phyloP scores from a whole-genome alignment of 2,888 invertebrate species.

The Caenorhabditis imperialis region DNA sequence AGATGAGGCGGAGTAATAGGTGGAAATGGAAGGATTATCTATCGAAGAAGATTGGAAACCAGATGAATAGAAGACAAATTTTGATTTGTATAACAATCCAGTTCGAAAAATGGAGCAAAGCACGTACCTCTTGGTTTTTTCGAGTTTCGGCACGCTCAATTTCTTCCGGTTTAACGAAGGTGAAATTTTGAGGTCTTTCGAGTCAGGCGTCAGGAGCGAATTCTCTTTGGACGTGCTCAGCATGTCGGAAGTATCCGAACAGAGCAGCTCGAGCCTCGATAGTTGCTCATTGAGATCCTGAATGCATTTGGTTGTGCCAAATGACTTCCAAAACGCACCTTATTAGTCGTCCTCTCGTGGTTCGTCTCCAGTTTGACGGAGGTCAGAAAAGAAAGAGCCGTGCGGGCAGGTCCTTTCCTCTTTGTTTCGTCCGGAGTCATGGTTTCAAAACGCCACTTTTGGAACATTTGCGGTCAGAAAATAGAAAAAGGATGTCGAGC shows the following conservation, averaged over 20 bases:
- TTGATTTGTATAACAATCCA: too few species aligned
- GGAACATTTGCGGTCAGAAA: constrained; percentile 49
- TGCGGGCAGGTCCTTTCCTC: constrained; percentile 22
- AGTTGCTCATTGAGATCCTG: constrained; percentile 6
- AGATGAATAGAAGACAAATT: constrained; percentile 24
- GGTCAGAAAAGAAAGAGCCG: constrained; percentile 41
- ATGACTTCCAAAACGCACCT: constrained; percentile 8
- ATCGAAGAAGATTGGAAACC: neutral
- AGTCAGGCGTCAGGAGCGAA: constrained; percentile 29
- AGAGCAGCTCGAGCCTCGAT: constrained; percentile 32
- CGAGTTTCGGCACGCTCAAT: constrained; percentile 37
- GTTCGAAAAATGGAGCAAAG: neutral
- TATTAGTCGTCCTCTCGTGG: neutral
- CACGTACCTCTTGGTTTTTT: constrained; percentile 51
- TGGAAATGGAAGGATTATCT: too few species aligned
- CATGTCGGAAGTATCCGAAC: constrained; percentile 18
- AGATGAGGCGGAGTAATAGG: too few species aligned
- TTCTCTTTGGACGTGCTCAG: constrained; percentile 30
- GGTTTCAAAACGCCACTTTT: constrained; percentile 57
- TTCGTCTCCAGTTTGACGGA: constrained; percentile 38
- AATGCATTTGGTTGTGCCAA: neutral
- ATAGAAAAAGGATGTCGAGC: neutral
- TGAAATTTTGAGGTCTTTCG: constrained; percentile 11
- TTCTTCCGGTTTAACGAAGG: constrained; percentile 49
- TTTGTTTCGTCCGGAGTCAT: constrained; percentile 33